Evolutionary conservation across 2,888 invertebrate genomes (phyloP).

Genomic region (Ptychoptera albimana): DNA sequence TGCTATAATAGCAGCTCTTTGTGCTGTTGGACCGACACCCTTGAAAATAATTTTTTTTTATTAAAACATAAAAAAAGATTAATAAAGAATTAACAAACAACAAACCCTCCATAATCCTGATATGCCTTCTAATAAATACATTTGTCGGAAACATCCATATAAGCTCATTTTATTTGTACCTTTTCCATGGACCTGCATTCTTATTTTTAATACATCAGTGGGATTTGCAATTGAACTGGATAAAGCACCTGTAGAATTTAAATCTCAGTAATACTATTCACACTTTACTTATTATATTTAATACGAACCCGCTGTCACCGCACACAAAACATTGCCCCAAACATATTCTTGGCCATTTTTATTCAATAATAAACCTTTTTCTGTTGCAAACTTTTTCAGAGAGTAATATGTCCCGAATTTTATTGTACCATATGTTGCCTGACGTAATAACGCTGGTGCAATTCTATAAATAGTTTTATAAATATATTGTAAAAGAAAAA

Average conservation of each 20-base stretch:
- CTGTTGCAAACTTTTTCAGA: constrained; percentile 52
- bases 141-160: constrained; percentile 63
- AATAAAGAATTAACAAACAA: constrained; percentile 3
- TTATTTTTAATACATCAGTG: constrained; percentile 89
- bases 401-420: constrained; percentile 94
- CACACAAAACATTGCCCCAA: constrained; percentile 63
- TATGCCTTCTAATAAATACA: constrained; percentile 68
- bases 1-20: constrained; percentile 83
- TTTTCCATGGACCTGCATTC: constrained; percentile 62
- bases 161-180: constrained; percentile 43
- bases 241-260: constrained; percentile 42
- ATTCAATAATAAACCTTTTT: constrained; percentile 31
- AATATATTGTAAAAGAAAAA: not conserved
- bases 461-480: constrained; percentile 43
- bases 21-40: constrained; percentile 85
- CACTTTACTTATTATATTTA: no score
- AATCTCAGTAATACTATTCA: not conserved
- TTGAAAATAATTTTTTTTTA: constrained; percentile 22
- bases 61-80: not conserved
- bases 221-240: constrained; percentile 93
- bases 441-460: constrained; percentile 80
- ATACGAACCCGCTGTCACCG: constrained; percentile 30
- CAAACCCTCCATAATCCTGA: constrained; percentile 73
- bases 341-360: constrained; percentile 36
- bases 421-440: constrained; percentile 90